Evolutionary conservation across 2,113 vertebrate species (phyloP), one percentile per base, ranked within the genome.

Genomic region (Rostratula benghalensis): DNA sequence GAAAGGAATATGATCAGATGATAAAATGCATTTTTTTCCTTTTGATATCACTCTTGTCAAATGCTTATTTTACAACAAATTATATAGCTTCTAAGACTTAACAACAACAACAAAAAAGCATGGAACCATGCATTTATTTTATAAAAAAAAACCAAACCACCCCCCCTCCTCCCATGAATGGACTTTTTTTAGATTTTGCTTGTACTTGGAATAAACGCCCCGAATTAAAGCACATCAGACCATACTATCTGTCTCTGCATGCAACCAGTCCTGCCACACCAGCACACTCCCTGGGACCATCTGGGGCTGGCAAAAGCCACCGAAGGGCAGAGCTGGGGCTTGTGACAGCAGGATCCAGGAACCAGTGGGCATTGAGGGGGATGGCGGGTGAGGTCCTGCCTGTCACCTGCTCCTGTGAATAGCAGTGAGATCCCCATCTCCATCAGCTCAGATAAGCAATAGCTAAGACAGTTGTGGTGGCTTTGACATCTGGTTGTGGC

Each of bases 401-500:
- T 2, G 0, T 45, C 77, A 10, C 10, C 83, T 48, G 60, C 43
- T 61, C 60, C 79, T 21, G 31, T 15, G 46, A 81, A 19, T 3
- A n/a, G 45, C 46, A 45, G 59, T 33, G 51, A 21, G 59, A 71
- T 35, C 75, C 51, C 24, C 25, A 51, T 6, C 33, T 25, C 50
- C 35, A 31, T 27, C 46, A 15, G 39, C 7, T n/a, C 46, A 37
- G 45, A 1, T 25, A 56, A 79, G 28, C 0, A 2, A 27, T 1
- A 56, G 46, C 11, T 48, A 60, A 57, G 71, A 53, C 4, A 27
- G 41, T 31, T 9, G 0, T 33, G 2, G 4, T 3, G 41, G 53
- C 41, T 22, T 57, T 2, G 0, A 5, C 25, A 28, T 9, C 78
- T 16, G 3, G 0, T n/a, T n/a, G 22, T 24, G 37, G 48, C 51